Conservation (phyloP, 1,140 invertebrate species). For the Paralvinella palmiformis region DNA sequence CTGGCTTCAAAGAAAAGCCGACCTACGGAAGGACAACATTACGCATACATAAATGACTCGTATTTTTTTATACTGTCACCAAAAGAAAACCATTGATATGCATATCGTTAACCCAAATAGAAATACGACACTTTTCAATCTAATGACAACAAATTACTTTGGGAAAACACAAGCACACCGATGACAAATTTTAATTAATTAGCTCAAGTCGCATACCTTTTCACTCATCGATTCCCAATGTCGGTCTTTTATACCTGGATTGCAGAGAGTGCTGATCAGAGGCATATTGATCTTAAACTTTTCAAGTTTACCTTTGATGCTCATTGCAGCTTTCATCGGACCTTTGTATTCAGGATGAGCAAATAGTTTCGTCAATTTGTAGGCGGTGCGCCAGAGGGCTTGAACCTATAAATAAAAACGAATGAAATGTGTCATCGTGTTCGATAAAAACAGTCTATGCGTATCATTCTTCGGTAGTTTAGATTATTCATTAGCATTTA, state of each 20-base stretch:
- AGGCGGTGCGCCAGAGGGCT: conserved; percentile 47
- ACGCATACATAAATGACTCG: too few relatives aligned
- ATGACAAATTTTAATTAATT: too few relatives aligned
- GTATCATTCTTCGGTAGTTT: too few relatives aligned
- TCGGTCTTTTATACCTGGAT: conserved; percentile 48
- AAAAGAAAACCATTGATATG: too few relatives aligned
- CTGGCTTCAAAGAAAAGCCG: conserved; percentile 62
- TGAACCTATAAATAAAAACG: conserved; percentile 34
- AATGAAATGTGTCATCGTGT: too few relatives aligned
- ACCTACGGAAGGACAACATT: conserved; percentile 50
- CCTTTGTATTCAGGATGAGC: conserved; percentile 41
- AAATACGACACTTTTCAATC: neutral
- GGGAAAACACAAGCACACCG: too few relatives aligned
- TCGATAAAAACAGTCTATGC: too few relatives aligned
- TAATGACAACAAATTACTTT: neutral
- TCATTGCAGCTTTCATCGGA: conserved; percentile 38
- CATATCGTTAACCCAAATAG: too few relatives aligned
- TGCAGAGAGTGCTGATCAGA: conserved; percentile 47
- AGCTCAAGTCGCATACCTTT: conserved; percentile 38
- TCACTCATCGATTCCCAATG: conserved; percentile 51
- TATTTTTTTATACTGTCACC: too few relatives aligned
- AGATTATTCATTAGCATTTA: neutral
- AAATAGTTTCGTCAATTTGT: conserved; percentile 49
- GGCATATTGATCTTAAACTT: conserved; percentile 51
- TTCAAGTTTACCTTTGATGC: conserved; percentile 57